These are phyloP conservation scores for Upupa epops DNA, from an alignment of 2,113 vertebrate species.

Conservation along the genomic window DNA sequence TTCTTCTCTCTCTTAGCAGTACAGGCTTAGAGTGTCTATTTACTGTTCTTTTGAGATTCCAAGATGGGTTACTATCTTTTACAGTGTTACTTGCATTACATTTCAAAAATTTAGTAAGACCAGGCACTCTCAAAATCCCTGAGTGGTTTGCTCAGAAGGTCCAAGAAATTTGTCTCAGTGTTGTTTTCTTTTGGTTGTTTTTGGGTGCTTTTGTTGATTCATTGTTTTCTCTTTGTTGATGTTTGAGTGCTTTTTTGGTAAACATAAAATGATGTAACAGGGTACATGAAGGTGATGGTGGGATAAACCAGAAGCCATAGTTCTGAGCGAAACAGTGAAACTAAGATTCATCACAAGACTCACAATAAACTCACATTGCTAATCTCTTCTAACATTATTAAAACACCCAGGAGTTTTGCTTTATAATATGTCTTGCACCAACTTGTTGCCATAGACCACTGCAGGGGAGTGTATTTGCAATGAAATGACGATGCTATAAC, in stretches of 20 bases:
- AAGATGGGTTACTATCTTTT: not conserved
- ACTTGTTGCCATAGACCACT: not conserved
- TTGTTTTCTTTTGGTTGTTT: not conserved
- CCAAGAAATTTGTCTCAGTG: not conserved
- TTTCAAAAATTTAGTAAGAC: not conserved
- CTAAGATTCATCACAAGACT: conserved; percentile 8
- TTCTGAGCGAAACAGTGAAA: not conserved
- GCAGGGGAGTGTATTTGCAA: not conserved
- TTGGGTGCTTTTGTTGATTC: not conserved
- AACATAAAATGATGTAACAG: not conserved
- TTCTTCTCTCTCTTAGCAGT: not conserved
- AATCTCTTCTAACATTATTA: conserved; percentile 65
- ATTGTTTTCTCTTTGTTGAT: not conserved
- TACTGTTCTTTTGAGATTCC: not conserved
- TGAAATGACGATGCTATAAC: not conserved
- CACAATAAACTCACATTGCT: conserved; percentile 52
- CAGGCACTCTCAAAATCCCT: not conserved
- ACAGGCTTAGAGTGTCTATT: not conserved
- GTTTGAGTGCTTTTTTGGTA: not conserved
- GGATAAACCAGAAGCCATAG: not conserved
- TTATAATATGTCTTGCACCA: not conserved
- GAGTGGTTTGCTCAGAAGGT: not conserved
- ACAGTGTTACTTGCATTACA: not conserved
- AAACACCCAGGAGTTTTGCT: not conserved
- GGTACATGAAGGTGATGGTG: not conserved